Conservation (phyloP, 2,797 vertebrate species). For the Xiphorhynchus erythropygius region DNA sequence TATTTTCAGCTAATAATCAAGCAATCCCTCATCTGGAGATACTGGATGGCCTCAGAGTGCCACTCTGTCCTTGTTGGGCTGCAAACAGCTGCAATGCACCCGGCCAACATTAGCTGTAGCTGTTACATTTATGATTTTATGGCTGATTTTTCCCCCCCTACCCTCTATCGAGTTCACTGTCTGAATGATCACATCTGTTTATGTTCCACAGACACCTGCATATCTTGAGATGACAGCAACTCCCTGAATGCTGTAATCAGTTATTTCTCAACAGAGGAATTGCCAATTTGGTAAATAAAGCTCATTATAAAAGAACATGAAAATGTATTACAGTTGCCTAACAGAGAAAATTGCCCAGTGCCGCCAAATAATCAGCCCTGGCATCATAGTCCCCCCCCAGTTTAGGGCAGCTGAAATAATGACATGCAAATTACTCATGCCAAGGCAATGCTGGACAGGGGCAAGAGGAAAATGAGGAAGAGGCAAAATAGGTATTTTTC, state of each 20-base stretch:
- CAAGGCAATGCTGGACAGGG: not conserved
- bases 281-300: slow-evolving; percentile 77
- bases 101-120: slow-evolving; percentile 21
- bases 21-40: not conserved
- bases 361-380: slow-evolving; percentile 39
- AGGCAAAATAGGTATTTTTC: not conserved
- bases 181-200: slow-evolving; percentile 72
- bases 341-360: slow-evolving; percentile 64
- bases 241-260: slow-evolving; percentile 72
- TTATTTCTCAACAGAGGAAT: slow-evolving; percentile 76
- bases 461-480: not conserved
- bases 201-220: slow-evolving; percentile 70
- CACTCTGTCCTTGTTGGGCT: slow-evolving; percentile 1
- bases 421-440: slow-evolving; percentile 32
- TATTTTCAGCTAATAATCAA: not conserved
- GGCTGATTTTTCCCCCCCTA: not conserved
- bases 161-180: slow-evolving; percentile 36
- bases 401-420: slow-evolving; percentile 45
- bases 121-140: slow-evolving; percentile 39
- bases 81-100: not conserved
- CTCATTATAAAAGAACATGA: slow-evolving; percentile 71
- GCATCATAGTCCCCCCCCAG: not conserved
- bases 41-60: not conserved
- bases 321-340: slow-evolving; percentile 67
- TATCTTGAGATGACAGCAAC: slow-evolving; percentile 73